These are phyloP conservation scores for Danaus melanippus DNA, from an alignment of 1,140 invertebrate genomes.

Conservation along the genomic window DNA sequence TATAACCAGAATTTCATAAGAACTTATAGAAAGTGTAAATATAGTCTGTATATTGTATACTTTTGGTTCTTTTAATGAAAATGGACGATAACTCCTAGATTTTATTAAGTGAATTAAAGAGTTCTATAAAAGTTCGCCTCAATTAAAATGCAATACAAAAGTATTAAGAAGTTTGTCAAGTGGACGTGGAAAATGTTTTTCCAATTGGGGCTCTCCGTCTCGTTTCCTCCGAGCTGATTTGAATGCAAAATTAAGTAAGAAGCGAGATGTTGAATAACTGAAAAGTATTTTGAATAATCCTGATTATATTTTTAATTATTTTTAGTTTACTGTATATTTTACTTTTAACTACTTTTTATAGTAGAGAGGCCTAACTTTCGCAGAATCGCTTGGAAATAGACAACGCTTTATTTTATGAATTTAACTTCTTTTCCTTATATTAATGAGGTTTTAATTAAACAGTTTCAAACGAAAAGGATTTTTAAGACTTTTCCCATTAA, in stretches of 20 bases:
- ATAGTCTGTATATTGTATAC: not conserved
- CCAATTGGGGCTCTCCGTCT: slow-evolving; percentile 35
- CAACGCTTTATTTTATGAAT: too few relatives aligned
- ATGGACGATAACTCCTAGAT: slow-evolving; percentile 13
- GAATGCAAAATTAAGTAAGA: slow-evolving; percentile 39
- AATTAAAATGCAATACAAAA: slow-evolving; percentile 48
- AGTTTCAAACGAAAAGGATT: too few relatives aligned
- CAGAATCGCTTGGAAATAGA: too few relatives aligned
- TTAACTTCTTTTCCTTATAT: too few relatives aligned
- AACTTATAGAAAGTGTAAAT: not conserved
- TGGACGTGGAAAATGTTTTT: slow-evolving; percentile 43
- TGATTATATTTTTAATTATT: slow-evolving; percentile 13
- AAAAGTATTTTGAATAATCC: slow-evolving; percentile 18
- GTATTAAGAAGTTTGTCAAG: slow-evolving; percentile 38
- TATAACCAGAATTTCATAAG: not conserved
- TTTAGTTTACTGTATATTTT: slow-evolving; percentile 1
- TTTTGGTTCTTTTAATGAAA: slow-evolving; percentile 4
- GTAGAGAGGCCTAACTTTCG: too few relatives aligned
- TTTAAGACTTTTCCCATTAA: too few relatives aligned
- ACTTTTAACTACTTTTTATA: not conserved
- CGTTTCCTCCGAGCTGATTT: slow-evolving; percentile 27
- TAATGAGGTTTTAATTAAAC: too few relatives aligned
- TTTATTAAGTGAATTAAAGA: slow-evolving; percentile 23
- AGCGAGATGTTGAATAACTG: slow-evolving; percentile 26
- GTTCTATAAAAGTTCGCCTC: slow-evolving; percentile 27